These are phyloP conservation scores for Ormyrus thymus DNA, from an alignment of 2,888 invertebrate species.

Conservation along the genomic window DNA sequence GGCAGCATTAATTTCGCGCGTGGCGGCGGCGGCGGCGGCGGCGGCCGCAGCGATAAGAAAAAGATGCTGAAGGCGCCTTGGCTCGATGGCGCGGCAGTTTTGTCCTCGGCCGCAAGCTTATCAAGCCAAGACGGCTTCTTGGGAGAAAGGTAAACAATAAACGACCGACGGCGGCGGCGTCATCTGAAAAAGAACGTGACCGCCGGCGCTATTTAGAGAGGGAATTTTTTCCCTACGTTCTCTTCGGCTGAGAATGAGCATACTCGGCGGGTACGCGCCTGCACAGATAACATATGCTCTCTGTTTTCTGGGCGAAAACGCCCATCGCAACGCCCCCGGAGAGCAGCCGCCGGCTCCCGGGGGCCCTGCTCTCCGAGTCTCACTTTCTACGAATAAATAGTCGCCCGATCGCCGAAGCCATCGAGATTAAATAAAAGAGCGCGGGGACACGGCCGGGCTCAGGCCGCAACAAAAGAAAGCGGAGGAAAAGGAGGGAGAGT, in stretches of 20 bases:
- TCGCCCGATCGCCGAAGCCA: neutral
- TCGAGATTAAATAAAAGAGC: neutral
- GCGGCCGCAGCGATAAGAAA: slow-evolving; percentile 26
- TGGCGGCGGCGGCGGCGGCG: neutral
- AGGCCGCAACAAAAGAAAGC: neutral
- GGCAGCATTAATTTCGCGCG: slow-evolving; percentile 19
- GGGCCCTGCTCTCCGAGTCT: too few relatives aligned
- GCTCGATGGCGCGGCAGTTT: slow-evolving; percentile 20
- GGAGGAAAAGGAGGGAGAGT: neutral
- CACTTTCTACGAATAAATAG: too few relatives aligned
- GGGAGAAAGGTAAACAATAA: slow-evolving; percentile 17
- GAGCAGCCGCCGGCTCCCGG: neutral
- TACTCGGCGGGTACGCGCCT: slow-evolving; percentile 11
- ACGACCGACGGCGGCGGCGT: neutral
- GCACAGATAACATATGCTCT: slow-evolving; percentile 27
- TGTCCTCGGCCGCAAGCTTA: slow-evolving; percentile 1
- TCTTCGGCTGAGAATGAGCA: neutral
- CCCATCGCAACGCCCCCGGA: slow-evolving; percentile 52
- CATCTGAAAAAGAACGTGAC: slow-evolving; percentile 30
- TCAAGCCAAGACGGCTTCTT: slow-evolving; percentile 4
- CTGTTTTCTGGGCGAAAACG: slow-evolving; percentile 43
- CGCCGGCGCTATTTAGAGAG: neutral
- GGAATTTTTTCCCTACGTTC: too few relatives aligned
- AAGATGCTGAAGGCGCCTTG: slow-evolving; percentile 37
- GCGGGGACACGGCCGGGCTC: neutral